Percentiles rank a stretch among this genome's conserved stretches.
phyloP scores from a whole-genome alignment of 2,888 invertebrate genomes.

The Drosophila yooni region DNA sequence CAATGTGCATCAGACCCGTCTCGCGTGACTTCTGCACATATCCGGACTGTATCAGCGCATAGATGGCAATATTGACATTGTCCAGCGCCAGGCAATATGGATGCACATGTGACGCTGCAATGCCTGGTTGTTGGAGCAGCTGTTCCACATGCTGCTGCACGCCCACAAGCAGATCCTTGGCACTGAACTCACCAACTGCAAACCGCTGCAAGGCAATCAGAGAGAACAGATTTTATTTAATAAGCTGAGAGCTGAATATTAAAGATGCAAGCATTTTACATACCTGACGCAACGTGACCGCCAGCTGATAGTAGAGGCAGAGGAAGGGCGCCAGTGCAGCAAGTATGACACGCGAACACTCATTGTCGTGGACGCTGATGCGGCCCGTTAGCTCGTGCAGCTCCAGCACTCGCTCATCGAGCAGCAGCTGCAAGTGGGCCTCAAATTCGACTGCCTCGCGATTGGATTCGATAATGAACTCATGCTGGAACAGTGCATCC shows the following conservation, averaged over 20 bases:
- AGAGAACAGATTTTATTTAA: background rate
- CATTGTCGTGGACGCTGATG: constrained; percentile 70
- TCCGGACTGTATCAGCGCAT: constrained; percentile 85
- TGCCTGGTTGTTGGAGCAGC: constrained; percentile 80
- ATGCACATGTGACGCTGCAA: constrained; percentile 85
- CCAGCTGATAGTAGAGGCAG: constrained; percentile 87
- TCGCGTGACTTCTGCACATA: constrained; percentile 76
- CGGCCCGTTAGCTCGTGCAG: constrained; percentile 80
- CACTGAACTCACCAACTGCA: constrained; percentile 81
- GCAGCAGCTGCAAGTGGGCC: constrained; percentile 81
- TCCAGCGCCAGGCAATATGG: constrained; percentile 92
- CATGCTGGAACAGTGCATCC: constrained; percentile 87
- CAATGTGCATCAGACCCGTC: constrained; percentile 66
- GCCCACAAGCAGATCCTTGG: constrained; percentile 86
- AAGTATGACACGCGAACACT: constrained; percentile 86
- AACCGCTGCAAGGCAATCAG: constrained; percentile 56
- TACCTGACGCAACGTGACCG: constrained; percentile 86
- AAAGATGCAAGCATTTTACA: constrained; percentile 39
- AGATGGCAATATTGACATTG: constrained; percentile 87
- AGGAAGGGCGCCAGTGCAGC: constrained; percentile 88
- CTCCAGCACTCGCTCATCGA: constrained; percentile 70
- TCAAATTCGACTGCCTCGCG: constrained; percentile 86
- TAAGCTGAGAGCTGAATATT: background rate
- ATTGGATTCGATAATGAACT: constrained; percentile 88
- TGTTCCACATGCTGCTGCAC: constrained; percentile 88